Conservation (phyloP, 1,140 invertebrate species). For the Dendrolimus kikuchii region DNA sequence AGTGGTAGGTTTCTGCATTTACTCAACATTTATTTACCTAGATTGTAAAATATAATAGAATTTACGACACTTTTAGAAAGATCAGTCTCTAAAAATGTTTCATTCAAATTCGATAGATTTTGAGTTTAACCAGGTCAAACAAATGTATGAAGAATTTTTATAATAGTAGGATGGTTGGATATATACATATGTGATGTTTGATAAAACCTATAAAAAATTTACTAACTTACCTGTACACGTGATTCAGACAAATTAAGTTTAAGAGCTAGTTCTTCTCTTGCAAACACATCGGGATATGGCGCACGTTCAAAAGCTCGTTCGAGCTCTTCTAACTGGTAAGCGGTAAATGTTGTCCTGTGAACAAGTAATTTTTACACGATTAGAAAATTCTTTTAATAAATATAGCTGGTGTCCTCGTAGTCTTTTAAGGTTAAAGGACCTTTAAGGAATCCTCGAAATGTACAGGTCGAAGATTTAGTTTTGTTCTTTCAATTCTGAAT, state of each 20-base stretch:
- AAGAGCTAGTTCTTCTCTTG: slow-evolving; percentile 92
- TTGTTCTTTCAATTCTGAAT: no score
- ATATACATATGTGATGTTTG: no score
- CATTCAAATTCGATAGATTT: slow-evolving; percentile 1
- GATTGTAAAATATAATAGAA: background rate
- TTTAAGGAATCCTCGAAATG: no score
- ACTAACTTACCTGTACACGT: slow-evolving; percentile 86
- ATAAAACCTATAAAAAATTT: background rate
- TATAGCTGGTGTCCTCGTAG: no score
- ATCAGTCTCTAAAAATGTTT: no score
- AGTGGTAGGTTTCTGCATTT: no score
- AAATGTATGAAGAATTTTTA: no score
- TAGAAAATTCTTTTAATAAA: no score
- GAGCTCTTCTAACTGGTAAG: slow-evolving; percentile 95
- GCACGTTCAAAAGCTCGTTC: slow-evolving; percentile 95
- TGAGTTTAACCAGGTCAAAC: background rate
- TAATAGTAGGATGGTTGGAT: no score
- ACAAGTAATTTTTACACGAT: slow-evolving; percentile 9
- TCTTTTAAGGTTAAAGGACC: no score
- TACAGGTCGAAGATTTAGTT: no score
- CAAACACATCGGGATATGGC: slow-evolving; percentile 97
- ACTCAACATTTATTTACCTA: no score
- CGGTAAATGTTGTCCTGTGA: slow-evolving; percentile 94
- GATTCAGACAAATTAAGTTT: slow-evolving; percentile 94
- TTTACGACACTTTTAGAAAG: background rate